Evolutionary conservation across 2,888 invertebrate genomes (phyloP).

Genomic region (Pinctada fucata): DNA sequence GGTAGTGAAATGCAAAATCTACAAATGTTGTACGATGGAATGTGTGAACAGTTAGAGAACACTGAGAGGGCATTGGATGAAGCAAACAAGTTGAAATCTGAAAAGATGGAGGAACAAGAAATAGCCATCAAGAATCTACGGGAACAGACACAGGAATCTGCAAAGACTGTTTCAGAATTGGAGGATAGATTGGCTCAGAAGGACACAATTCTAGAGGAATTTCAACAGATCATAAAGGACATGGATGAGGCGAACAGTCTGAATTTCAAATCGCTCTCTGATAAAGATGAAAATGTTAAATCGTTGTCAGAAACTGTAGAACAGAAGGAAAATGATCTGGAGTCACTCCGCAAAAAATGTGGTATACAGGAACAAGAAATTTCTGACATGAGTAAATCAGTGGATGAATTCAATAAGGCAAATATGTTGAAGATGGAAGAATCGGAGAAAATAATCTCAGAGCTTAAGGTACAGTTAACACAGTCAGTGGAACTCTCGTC

Average conservation of each 20-base stretch:
- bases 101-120: constrained; percentile 42
- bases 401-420: constrained; percentile 33
- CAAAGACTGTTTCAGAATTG: background rate
- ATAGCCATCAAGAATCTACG: constrained; percentile 21
- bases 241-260: background rate
- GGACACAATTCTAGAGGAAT: background rate
- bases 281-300: constrained; percentile 9
- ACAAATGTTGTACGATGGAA: constrained; percentile 35
- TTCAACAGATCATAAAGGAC: constrained; percentile 1
- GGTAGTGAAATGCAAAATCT: constrained; percentile 41
- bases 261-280: background rate
- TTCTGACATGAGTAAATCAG: constrained; percentile 16
- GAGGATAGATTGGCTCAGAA: background rate
- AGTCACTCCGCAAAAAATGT: constrained; percentile 21
- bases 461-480: constrained; percentile 31
- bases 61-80: constrained; percentile 43
- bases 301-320: constrained; percentile 24
- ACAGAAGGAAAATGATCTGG: constrained; percentile 33
- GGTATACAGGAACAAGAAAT: constrained; percentile 17
- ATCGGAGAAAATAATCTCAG: constrained; percentile 31
- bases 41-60: constrained; percentile 38
- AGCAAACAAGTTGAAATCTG: constrained; percentile 33
- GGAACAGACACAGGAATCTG: constrained; percentile 1
- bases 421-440: constrained; percentile 25
- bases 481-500: background rate